Evolutionary conservation across 2,113 vertebrate genomes (phyloP), one percentile per base, ranked within the genome.

Genomic region (Thymallus thymallus): DNA sequence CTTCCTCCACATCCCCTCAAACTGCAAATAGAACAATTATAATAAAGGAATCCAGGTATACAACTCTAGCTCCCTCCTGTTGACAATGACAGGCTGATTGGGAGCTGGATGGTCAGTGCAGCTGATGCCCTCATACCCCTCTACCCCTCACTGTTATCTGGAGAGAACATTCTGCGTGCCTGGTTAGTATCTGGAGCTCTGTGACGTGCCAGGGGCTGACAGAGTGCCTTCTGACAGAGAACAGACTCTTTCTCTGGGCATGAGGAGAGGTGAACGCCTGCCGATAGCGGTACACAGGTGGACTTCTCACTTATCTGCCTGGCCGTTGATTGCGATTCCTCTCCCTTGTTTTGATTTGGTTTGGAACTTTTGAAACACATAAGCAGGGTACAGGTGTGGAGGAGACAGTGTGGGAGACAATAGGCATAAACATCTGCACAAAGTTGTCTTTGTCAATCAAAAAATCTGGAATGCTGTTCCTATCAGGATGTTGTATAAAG

Each of bases 221-320:
- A 84, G 76, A 23, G 82, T 82, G n/a, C 41, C 23, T 68, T 80
- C 68, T 86, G 83, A 77, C 86, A 81, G 81, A 81, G 80, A 85
- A 81, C 76, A 80, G 65, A 76, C 80, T 87, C 73, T 76, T 85
- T 87, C 88, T 84, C 76, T 73, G 69, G 74, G 72, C 72, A 77
- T 16, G 68, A 67, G 62, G 74, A 51, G 80, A 75, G 76, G 73
- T 26, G 6, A 74, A 76, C n/a, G 80, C 71, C 71, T 70, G 72
- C 73, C 73, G 82, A 88, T 76, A 67, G 72, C 76, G 80, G 86
- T 76, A 81, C 85, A 85, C 85, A 87, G 84, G 87, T 90, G 89
- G 83, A 87, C 55, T 77, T 86, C 86, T 84, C 87, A 83, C 76
- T 83, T 79, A 85, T 81, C 78, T 79, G 72, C 78, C 74, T 79